phyloP scores from a whole-genome alignment of 2,797 vertebrate species.

The Sandelia bainsii region DNA sequence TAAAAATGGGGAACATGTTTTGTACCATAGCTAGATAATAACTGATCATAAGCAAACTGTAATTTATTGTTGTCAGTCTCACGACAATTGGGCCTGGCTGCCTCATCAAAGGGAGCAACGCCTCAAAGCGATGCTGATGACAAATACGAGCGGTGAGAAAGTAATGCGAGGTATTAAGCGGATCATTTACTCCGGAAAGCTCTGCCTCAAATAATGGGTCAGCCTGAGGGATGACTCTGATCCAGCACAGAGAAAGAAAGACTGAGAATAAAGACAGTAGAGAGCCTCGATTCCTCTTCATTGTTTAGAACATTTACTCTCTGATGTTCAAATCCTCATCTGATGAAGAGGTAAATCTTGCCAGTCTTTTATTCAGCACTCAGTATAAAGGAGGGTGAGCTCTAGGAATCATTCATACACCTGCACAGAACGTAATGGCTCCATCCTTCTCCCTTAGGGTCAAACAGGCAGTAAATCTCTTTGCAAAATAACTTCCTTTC shows the following conservation, averaged over 20 bases:
- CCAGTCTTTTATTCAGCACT: slow-evolving; percentile 42
- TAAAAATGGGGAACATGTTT: slow-evolving; percentile 64
- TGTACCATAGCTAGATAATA: slow-evolving; percentile 58
- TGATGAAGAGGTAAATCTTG: slow-evolving; percentile 68
- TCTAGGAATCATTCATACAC: slow-evolving; percentile 58
- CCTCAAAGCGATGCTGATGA: slow-evolving; percentile 61
- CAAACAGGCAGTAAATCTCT: slow-evolving; percentile 63
- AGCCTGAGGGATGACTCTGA: slow-evolving; percentile 71
- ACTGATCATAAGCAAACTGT: slow-evolving; percentile 52
- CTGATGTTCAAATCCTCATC: slow-evolving; percentile 56
- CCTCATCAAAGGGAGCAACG: slow-evolving; percentile 61
- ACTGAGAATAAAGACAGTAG: slow-evolving; percentile 43
- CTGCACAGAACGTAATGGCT: slow-evolving; percentile 51
- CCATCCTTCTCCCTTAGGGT: slow-evolving; percentile 59
- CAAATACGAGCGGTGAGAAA: slow-evolving; percentile 64
- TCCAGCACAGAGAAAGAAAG: slow-evolving; percentile 55
- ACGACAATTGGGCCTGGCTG: slow-evolving; percentile 52
- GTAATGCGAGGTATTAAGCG: slow-evolving; percentile 69
- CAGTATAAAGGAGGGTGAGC: slow-evolving; percentile 52
- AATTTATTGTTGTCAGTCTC: slow-evolving; percentile 66
- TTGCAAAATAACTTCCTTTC: slow-evolving; percentile 59
- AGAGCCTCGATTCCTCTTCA: slow-evolving; percentile 56
- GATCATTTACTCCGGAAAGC: slow-evolving; percentile 75
- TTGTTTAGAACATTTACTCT: slow-evolving; percentile 61
- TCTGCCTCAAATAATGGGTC: slow-evolving; percentile 65